Conservation (phyloP, 2,113 vertebrate species). For the Procavia capensis region DNA sequence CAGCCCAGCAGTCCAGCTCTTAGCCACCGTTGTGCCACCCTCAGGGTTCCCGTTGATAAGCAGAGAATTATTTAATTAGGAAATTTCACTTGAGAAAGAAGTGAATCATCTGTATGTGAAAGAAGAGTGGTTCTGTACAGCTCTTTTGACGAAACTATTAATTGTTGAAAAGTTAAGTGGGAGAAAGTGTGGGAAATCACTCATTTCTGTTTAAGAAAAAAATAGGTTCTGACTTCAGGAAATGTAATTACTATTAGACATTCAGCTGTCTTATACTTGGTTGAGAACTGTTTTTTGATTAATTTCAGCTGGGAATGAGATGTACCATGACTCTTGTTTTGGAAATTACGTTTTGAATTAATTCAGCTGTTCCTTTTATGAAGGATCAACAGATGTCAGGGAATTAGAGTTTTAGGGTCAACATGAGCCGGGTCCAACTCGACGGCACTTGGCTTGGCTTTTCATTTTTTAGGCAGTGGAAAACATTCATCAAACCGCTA, state of each 20-base stretch:
- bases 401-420: background rate
- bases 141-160: background rate
- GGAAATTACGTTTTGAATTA: conserved; percentile 11
- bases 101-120: background rate
- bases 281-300: background rate
- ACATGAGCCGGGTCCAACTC: too few relatives aligned
- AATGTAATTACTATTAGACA: background rate
- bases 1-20: too few relatives aligned
- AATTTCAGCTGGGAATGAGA: background rate
- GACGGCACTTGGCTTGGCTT: too few relatives aligned
- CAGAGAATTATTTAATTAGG: background rate
- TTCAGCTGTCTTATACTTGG: background rate
- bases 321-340: background rate
- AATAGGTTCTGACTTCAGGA: background rate
- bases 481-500: background rate
- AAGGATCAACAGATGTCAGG: background rate
- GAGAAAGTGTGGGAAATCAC: background rate
- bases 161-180: background rate
- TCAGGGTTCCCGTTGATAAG: too few relatives aligned
- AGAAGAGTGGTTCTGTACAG: background rate
- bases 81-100: background rate
- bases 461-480: background rate
- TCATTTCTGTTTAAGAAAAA: background rate
- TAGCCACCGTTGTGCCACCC: too few relatives aligned
- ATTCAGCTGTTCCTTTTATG: background rate